Percentiles rank a stretch among this genome's conserved stretches.
Conservation (phyloP, 2,113 vertebrate species). For the Ammospiza caudacuta region DNA sequence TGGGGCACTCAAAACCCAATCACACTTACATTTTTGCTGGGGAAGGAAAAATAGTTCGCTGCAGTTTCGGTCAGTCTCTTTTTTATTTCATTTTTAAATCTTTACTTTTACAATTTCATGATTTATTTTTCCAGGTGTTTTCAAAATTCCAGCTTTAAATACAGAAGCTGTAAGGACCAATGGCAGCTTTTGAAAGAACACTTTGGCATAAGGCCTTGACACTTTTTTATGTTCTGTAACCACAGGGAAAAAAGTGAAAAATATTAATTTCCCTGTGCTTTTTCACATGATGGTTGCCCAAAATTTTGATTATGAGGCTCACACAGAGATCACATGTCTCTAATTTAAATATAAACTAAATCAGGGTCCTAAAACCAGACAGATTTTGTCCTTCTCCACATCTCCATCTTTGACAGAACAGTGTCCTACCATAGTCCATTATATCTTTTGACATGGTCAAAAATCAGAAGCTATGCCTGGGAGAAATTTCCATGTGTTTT, state of each 20-base stretch:
- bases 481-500: neutral
- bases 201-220: neutral
- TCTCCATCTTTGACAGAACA: rapidly evolving
- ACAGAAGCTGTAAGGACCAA: neutral
- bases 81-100: neutral
- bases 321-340: rapidly evolving
- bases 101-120: conserved; percentile 29
- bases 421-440: neutral
- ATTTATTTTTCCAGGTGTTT: conserved; percentile 36
- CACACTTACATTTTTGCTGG: neutral
- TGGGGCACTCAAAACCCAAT: neutral
- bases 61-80: neutral
- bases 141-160: conserved; percentile 14
- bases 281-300: neutral
- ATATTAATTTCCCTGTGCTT: neutral
- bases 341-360: neutral
- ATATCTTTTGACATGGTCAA: neutral
- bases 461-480: neutral
- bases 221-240: neutral
- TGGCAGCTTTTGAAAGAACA: neutral
- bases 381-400: neutral
- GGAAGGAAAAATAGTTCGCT: neutral
- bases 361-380: neutral
- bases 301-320: neutral
- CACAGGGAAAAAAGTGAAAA: neutral